Evolutionary conservation across 2,888 invertebrate genomes (phyloP).

Genomic region (Phasia obesa): DNA sequence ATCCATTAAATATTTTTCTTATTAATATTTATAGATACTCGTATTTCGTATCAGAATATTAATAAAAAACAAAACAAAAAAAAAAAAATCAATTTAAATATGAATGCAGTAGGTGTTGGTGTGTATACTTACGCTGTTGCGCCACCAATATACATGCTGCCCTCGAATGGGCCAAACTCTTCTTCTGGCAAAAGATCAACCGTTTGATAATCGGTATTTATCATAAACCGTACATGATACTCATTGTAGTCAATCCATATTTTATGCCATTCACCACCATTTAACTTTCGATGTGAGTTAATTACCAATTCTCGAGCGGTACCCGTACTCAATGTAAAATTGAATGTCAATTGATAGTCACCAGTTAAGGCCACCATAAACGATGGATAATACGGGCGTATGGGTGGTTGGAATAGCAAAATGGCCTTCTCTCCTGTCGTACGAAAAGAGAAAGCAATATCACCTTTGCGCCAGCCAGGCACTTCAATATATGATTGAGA

Average conservation of each 20-base stretch:
- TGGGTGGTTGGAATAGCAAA: constrained; percentile 94
- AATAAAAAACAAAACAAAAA: too few relatives aligned
- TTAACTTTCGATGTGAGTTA: constrained; percentile 90
- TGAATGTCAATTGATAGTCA: constrained; percentile 93
- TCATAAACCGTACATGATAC: constrained; percentile 95
- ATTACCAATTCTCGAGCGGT: constrained; percentile 91
- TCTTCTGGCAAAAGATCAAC: constrained; percentile 92
- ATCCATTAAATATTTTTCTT: not conserved
- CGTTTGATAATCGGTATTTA: constrained; percentile 95
- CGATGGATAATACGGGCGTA: constrained; percentile 93
- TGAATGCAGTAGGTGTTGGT: not conserved
- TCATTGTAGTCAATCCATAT: constrained; percentile 97
- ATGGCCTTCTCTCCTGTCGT: constrained; percentile 96
- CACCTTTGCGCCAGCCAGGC: constrained; percentile 96
- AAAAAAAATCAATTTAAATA: constrained; percentile 1
- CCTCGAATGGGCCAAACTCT: constrained; percentile 95
- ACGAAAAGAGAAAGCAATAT: constrained; percentile 95
- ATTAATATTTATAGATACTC: constrained; percentile 24
- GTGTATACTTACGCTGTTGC: constrained; percentile 90
- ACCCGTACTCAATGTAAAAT: constrained; percentile 93
- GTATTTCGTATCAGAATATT: constrained; percentile 9
- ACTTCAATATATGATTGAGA: constrained; percentile 96
- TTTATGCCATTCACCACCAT: constrained; percentile 97
- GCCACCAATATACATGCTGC: constrained; percentile 96
- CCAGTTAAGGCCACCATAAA: constrained; percentile 95